Evolutionary conservation across 2,888 invertebrate species (phyloP), one percentile per base, ranked within the genome.

Genomic region (Stegophylla sp.): DNA sequence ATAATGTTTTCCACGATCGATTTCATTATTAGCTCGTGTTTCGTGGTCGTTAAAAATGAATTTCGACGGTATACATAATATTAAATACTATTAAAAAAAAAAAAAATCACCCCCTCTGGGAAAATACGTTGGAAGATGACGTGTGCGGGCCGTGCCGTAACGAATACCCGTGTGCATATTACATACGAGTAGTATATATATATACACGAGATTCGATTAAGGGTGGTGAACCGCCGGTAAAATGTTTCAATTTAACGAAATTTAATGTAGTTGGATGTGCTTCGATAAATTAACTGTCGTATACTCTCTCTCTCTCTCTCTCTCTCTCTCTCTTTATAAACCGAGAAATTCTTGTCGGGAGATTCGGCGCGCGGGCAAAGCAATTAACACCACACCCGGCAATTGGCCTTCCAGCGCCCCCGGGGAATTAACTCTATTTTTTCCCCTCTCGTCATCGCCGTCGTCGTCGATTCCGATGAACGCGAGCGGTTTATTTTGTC

Each of bases 321-420:
- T 43, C 4, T 43, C 7, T 43, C 4, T 43, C 7, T 43, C 4
- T 43, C 4, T 43, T 9, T 15, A 45, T 15, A 12, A 13, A 20
- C 56, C 20, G 20, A 61, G 61, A 67, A 20, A 75, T 77, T 77
- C 56, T 23, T 34, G 45, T 69, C 74, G 28, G 69, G 59, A 34
- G 28, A 72, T 72, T 59, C 53, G 34, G 34, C 63, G 34, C 28
- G 59, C 56, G 28, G 67, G 75, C 73, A 43, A 61, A 79, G 79
- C 79, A 79, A 79, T 79, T 79, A 79, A 79, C 79, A 69, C 77
- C 69, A 45, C 34, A 56, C 53, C 71, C 71, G 71, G 51, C 75
- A 63, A 61, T 63, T 48, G 74, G 73, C 61, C 73, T 61, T 45
- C 61, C 26, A 73, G 28, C 61, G 34, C 56, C 69, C 63, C 28